Conservation (phyloP, 2,113 vertebrate genomes). For the Chitala chitala region DNA sequence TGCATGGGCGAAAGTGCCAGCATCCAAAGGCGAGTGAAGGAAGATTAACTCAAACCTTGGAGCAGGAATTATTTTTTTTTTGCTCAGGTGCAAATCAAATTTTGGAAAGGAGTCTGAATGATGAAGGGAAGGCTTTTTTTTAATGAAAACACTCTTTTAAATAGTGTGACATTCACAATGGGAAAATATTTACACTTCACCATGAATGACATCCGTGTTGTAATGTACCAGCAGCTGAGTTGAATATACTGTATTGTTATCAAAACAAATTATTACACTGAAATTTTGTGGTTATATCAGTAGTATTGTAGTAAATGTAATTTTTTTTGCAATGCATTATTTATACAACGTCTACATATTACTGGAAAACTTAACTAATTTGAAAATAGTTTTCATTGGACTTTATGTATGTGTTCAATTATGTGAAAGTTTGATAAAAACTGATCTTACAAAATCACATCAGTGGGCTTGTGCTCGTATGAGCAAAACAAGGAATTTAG, state of each 20-base stretch:
- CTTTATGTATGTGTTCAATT: conserved; percentile 43
- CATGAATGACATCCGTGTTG: too few relatives aligned
- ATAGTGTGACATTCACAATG: too few relatives aligned
- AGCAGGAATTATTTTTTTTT: too few relatives aligned
- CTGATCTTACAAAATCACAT: conserved; percentile 59
- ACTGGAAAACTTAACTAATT: conserved; percentile 46
- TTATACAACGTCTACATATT: background rate
- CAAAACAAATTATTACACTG: background rate
- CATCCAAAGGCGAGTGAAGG: background rate
- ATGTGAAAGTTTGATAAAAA: conserved; percentile 58
- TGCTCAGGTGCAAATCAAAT: too few relatives aligned
- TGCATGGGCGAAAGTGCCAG: background rate
- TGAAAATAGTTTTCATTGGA: conserved; percentile 61
- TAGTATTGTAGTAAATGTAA: conserved; percentile 4
- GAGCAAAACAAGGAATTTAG: conserved; percentile 10
- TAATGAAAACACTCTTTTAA: too few relatives aligned
- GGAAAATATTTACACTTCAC: too few relatives aligned
- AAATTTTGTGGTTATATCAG: too few relatives aligned
- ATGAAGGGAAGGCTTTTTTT: too few relatives aligned
- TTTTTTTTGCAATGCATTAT: background rate
- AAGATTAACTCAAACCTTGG: too few relatives aligned
- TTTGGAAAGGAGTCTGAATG: too few relatives aligned
- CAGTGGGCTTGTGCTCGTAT: conserved; percentile 48
- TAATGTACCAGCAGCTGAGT: too few relatives aligned
- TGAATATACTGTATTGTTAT: too few relatives aligned